Conservation (phyloP, 2,113 vertebrate species). For the Acrocephalus arundinaceus region DNA sequence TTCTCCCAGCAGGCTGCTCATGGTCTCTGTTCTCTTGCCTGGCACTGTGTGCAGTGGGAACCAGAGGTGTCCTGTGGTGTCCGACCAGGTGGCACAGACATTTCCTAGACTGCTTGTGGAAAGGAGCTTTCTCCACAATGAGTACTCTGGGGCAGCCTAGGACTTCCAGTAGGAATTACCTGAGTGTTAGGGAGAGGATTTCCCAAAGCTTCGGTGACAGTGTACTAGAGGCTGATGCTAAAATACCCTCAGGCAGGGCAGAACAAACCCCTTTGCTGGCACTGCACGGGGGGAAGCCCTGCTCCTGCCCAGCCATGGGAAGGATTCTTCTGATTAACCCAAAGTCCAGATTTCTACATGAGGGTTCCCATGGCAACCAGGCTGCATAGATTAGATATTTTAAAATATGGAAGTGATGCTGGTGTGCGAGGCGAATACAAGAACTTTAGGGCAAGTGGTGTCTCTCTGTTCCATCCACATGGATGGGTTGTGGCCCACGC, state of each 20-base stretch:
- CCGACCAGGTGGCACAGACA: rapidly evolving
- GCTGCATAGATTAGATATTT: slow-evolving; percentile 41
- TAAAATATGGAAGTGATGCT: background rate
- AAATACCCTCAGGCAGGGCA: background rate
- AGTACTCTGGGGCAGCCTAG: background rate
- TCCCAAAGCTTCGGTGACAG: background rate
- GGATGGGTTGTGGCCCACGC: background rate
- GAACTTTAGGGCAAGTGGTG: background rate
- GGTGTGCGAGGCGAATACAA: rapidly evolving
- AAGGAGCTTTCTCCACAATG: background rate
- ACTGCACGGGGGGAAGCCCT: rapidly evolving
- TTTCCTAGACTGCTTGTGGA: background rate
- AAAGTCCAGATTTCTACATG: slow-evolving; percentile 4
- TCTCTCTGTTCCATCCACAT: background rate
- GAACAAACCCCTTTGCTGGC: rapidly evolving
- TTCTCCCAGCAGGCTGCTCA: rapidly evolving
- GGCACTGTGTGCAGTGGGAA: rapidly evolving
- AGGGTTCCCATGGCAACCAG: slow-evolving; percentile 29
- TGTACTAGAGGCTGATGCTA: too few species aligned
- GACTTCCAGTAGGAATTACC: background rate
- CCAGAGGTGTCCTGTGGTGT: rapidly evolving
- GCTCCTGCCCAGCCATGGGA: background rate
- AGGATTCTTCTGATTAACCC: slow-evolving; percentile 4
- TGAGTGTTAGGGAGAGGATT: background rate
- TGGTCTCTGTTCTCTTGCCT: background rate